These are phyloP conservation scores for Sebastes taczanowskii DNA, from an alignment of 2,797 vertebrate species.

Conservation along the genomic window DNA sequence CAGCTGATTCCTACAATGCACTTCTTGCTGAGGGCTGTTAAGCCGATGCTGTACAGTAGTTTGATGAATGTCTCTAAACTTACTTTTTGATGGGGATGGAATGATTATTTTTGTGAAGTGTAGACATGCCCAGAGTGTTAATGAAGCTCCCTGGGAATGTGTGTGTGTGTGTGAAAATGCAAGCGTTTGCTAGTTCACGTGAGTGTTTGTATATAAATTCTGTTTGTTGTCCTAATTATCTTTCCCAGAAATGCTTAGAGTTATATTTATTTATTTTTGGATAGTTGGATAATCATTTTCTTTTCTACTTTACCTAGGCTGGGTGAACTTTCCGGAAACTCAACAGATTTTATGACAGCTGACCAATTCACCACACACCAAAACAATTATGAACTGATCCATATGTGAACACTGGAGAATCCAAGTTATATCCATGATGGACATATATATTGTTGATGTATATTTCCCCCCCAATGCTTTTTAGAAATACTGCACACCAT, in stretches of 20 bases:
- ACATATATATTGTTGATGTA: background rate
- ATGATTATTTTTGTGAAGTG: constrained; percentile 43
- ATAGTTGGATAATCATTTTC: background rate
- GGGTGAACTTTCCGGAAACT: background rate
- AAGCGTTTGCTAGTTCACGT: background rate
- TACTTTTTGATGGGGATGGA: constrained; percentile 39
- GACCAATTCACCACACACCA: background rate
- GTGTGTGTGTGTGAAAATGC: background rate
- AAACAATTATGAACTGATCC: background rate
- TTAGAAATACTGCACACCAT: background rate
- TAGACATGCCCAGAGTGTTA: constrained; percentile 25
- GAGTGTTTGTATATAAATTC: background rate
- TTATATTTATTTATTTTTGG: background rate
- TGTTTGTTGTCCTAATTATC: constrained; percentile 33
- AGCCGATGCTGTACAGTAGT: constrained; percentile 24
- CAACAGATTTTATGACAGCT: background rate
- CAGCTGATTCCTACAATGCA: constrained; percentile 49
- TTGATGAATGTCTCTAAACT: constrained; percentile 60
- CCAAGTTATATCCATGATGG: background rate
- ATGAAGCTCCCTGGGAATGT: background rate
- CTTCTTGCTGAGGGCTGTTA: constrained; percentile 38
- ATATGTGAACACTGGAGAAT: background rate
- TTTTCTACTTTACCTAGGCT: background rate
- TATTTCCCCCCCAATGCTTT: background rate
- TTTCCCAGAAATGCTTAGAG: constrained; percentile 2